phyloP scores from a whole-genome alignment of 1,140 invertebrate species.

The Aphidius ervi region DNA sequence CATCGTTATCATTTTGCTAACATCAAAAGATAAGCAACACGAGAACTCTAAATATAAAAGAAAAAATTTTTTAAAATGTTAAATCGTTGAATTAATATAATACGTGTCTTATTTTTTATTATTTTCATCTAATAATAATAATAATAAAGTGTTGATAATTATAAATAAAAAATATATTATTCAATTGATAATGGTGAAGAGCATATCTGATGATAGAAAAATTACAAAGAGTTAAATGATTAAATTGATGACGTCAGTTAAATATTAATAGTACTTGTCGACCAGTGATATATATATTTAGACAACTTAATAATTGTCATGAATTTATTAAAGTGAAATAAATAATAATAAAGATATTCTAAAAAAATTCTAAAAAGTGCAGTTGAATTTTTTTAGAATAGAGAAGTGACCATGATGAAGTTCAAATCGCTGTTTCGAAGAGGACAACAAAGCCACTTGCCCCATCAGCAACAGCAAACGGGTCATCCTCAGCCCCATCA shows the following conservation, averaged over 20 bases:
- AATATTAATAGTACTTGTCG: neutral
- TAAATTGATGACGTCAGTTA: neutral
- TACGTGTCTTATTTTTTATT: too few relatives aligned
- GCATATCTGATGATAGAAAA: too few relatives aligned
- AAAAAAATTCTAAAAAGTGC: constrained; percentile 11
- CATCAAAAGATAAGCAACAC: too few relatives aligned
- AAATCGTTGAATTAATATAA: too few relatives aligned
- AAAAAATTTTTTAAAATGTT: too few relatives aligned
- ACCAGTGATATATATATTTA: constrained; percentile 12
- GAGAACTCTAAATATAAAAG: too few relatives aligned
- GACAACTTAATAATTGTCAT: neutral
- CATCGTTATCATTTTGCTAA: too few relatives aligned
- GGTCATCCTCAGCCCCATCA: constrained; percentile 48
- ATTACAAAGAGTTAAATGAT: neutral
- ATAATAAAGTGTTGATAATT: too few relatives aligned
- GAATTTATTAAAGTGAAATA: neutral
- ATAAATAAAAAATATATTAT: too few relatives aligned
- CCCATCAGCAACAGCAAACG: constrained; percentile 37
- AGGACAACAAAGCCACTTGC: constrained; percentile 56
- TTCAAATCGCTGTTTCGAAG: constrained; percentile 77
- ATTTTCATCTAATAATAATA: too few relatives aligned
- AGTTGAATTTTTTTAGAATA: constrained; percentile 23
- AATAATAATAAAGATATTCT: neutral
- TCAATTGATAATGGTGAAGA: too few relatives aligned
- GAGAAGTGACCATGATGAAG: constrained; percentile 67